Conservation (phyloP, 2,113 vertebrate genomes). For the Hystrix brachyura region DNA sequence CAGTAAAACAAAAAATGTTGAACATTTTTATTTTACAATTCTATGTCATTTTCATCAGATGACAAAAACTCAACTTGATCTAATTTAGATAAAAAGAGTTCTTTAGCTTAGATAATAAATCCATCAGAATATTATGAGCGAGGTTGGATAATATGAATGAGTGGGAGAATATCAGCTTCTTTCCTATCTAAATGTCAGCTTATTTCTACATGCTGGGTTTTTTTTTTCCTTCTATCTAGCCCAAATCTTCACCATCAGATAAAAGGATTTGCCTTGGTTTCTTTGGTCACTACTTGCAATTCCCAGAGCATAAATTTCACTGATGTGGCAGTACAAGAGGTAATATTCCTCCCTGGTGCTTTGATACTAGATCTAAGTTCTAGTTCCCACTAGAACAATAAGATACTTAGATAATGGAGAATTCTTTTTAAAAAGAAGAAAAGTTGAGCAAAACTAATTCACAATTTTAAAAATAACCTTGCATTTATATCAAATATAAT, state of each 20-base stretch:
- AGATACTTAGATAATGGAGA: background rate
- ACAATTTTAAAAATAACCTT: background rate
- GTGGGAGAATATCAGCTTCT: background rate
- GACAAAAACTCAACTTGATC: background rate
- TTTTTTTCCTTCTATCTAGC: background rate
- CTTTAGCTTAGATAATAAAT: background rate
- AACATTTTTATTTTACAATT: background rate
- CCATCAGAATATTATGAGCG: background rate
- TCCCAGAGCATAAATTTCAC: background rate
- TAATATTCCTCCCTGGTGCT: background rate
- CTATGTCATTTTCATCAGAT: background rate
- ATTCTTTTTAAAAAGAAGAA: background rate
- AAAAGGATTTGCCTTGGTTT: background rate
- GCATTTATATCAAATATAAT: background rate
- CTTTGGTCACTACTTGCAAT: background rate
- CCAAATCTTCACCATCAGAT: background rate
- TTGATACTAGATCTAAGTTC: background rate
- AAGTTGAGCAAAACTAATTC: background rate
- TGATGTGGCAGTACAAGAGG: fast-evolving
- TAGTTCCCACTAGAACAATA: background rate
- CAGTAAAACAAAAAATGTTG: background rate
- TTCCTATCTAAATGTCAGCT: background rate
- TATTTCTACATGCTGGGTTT: background rate
- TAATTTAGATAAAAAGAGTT: background rate
- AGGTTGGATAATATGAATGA: background rate